These are phyloP conservation scores for Idaea aversata DNA, from an alignment of 2,888 invertebrate genomes.

Conservation along the genomic window DNA sequence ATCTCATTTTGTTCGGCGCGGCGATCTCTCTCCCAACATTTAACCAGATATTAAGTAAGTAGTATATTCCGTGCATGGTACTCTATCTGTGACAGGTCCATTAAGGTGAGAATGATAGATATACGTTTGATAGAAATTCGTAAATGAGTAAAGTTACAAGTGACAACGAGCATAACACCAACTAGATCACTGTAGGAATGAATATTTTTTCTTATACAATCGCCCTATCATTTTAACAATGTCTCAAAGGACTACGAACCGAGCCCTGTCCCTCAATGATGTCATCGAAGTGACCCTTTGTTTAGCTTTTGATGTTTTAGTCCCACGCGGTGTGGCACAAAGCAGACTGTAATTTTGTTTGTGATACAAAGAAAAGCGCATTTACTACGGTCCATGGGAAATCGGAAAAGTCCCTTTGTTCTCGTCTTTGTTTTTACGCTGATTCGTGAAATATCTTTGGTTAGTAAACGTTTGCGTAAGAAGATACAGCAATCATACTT, in stretches of 20 bases:
- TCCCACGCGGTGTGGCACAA: conserved; percentile 19
- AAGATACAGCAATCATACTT: neutral
- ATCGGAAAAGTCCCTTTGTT: conserved; percentile 6
- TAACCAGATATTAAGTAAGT: too few relatives aligned
- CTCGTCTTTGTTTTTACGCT: conserved; percentile 5
- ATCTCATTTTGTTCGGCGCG: too few relatives aligned
- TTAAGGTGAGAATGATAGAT: too few relatives aligned
- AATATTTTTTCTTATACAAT: neutral
- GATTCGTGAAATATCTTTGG: conserved; percentile 1
- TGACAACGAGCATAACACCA: too few relatives aligned
- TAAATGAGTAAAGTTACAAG: too few relatives aligned
- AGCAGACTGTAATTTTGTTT: conserved; percentile 2
- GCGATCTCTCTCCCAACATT: too few relatives aligned
- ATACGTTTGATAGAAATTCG: too few relatives aligned
- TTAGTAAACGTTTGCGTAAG: neutral
- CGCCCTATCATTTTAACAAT: conserved; percentile 11
- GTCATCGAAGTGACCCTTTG: conserved; percentile 24
- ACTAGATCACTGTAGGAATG: too few relatives aligned
- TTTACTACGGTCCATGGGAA: conserved; percentile 16
- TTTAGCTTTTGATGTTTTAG: conserved; percentile 17
- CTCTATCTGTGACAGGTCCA: too few relatives aligned
- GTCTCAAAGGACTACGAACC: conserved; percentile 18
- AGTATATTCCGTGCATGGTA: too few relatives aligned
- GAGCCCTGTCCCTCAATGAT: conserved; percentile 21
- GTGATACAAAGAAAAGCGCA: conserved; percentile 8